Evolutionary conservation across 2,888 invertebrate species (phyloP).

Genomic region (Strigamia crassipes): DNA sequence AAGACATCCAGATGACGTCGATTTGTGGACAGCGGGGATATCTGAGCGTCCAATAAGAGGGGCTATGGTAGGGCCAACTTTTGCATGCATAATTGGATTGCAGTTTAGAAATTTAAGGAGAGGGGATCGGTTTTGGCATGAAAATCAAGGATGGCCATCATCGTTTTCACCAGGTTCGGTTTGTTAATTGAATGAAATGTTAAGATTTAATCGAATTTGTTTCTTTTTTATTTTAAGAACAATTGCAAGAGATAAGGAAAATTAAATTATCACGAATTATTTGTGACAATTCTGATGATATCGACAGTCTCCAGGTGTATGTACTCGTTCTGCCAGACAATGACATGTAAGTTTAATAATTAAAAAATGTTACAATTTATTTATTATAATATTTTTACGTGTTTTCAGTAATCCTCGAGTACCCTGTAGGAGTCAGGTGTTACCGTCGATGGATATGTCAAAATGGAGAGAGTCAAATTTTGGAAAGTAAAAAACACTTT

Average conservation of each 20-base stretch:
- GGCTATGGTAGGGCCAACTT: conserved; percentile 56
- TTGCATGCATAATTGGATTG: conserved; percentile 55
- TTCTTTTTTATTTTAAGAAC: conserved; percentile 46
- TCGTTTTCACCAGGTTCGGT: conserved; percentile 51
- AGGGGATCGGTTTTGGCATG: conserved; percentile 51
- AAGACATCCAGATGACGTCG: conserved; percentile 51
- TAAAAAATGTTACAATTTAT: neutral
- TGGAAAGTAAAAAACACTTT: conserved; percentile 7
- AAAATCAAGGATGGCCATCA: conserved; percentile 50
- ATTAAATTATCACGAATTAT: conserved; percentile 50
- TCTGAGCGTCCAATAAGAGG: conserved; percentile 54
- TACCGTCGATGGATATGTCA: conserved; percentile 83
- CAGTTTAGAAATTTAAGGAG: conserved; percentile 55
- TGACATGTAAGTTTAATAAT: conserved; percentile 49
- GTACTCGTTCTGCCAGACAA: conserved; percentile 51
- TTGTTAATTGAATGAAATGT: neutral
- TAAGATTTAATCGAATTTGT: neutral
- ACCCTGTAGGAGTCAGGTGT: conserved; percentile 84
- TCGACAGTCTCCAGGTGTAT: conserved; percentile 50
- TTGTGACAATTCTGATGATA: conserved; percentile 51
- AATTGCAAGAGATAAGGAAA: conserved; percentile 51
- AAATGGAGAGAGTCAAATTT: conserved; percentile 78
- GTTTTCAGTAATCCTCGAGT: conserved; percentile 83
- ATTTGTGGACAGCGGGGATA: conserved; percentile 56
- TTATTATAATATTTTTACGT: neutral